Evolutionary conservation across 2,797 vertebrate genomes (phyloP), one percentile per base, ranked within the genome.

Genomic region (Sciurus vulgaris): DNA sequence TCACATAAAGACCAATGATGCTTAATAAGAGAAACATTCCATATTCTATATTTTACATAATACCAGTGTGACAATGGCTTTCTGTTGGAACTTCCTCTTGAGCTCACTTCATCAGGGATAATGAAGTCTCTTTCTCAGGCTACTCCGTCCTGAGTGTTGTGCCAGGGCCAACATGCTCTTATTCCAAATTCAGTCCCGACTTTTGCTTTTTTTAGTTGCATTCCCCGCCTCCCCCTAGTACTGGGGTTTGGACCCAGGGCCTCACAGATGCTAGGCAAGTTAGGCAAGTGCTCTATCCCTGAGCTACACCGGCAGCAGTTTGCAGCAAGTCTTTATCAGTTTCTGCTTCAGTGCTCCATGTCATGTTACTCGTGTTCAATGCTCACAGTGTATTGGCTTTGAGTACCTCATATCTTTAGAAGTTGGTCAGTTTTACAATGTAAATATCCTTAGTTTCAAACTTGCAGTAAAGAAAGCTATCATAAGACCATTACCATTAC

Each of bases 391-490:
- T 54, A 24, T 87, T 86, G 79, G 26, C 63, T 49, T 26, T 72
- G 10, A 88, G 24, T 84, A 51, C 28, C 30, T 26, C 51, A 22
- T 56, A n/a, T 76, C 54, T 63, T 74, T 88, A 87, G 88, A 95
- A 88, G 73, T 41, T 33, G 41, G 28, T 85, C 82, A 47, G 61
- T 86, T 92, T 92, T 79, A 89, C 20, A 76, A 22, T 90, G 61
- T 89, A 67, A 93, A 65, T 94, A 74, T 69, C 4, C n/a, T 70
- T 86, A 70, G 18, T 92, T 92, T 94, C 24, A 88, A 91, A 38
- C 69, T 79, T 92, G 9, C 74, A 63, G 59, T 49, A 81, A 79
- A 89, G 84, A 28, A 83, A 82, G 94, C 30, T 18, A 30, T 89
- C 38, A 15, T 86, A 28, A 41, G 56, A 74, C 47, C 59, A 54